phyloP scores from a whole-genome alignment of 2,797 vertebrate species.

The Chelidonichthys spinosus region DNA sequence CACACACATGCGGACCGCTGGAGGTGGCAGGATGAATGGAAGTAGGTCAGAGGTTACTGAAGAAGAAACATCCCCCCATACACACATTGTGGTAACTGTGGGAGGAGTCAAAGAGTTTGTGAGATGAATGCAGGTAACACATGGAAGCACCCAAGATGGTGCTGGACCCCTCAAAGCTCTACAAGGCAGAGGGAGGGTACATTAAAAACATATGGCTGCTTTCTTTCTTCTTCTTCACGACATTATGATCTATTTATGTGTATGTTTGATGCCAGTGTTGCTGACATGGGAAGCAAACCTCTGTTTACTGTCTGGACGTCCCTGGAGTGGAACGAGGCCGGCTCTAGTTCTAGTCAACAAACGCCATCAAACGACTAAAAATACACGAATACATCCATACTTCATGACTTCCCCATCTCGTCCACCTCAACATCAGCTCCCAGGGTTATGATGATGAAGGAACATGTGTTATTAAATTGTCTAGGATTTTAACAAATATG shows the following conservation, averaged over 20 bases:
- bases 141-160: constrained; percentile 32
- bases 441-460: background rate
- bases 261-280: constrained; percentile 33
- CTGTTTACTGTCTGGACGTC: constrained; percentile 60
- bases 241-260: constrained; percentile 50
- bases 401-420: background rate
- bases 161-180: constrained; percentile 21
- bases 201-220: constrained; percentile 62
- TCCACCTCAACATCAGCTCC: background rate
- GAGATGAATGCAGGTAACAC: constrained; percentile 44
- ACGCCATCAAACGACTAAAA: constrained; percentile 27
- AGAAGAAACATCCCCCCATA: constrained; percentile 30
- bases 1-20: constrained; percentile 49
- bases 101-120: constrained; percentile 25
- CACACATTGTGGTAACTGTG: constrained; percentile 10
- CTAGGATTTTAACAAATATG: background rate
- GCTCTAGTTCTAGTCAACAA: constrained; percentile 55
- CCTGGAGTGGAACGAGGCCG: constrained; percentile 42
- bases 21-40: constrained; percentile 47
- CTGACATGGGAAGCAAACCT: constrained; percentile 30
- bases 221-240: constrained; percentile 2
- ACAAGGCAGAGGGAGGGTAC: constrained; percentile 24
- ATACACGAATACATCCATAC: constrained; percentile 5
- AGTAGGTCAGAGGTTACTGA: constrained; percentile 59
- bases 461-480: constrained; percentile 4